Conservation (phyloP, 2,888 invertebrate species). For the Tuberolachnus salignus region DNA sequence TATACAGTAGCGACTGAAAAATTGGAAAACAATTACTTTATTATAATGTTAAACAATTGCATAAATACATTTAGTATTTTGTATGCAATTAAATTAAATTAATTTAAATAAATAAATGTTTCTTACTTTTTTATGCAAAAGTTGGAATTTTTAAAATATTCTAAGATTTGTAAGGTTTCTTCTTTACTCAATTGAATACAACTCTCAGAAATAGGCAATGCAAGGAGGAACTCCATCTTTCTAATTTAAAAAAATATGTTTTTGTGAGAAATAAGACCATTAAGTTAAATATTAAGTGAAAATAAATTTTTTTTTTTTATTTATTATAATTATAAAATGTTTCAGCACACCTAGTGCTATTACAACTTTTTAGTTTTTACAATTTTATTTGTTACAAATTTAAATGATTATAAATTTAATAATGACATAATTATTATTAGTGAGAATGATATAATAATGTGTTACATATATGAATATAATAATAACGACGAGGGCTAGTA, state of each 20-base stretch:
- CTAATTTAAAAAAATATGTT: conserved; percentile 33
- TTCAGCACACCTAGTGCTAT: too few species aligned
- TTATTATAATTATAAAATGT: neutral
- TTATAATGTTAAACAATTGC: neutral
- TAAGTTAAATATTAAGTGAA: neutral
- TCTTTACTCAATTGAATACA: conserved; percentile 63
- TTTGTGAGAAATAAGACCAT: too few species aligned
- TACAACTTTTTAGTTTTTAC: too few species aligned
- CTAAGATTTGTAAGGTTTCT: conserved; percentile 61
- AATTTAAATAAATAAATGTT: neutral
- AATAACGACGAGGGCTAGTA: too few species aligned
- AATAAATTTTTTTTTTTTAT: neutral
- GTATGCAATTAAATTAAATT: neutral
- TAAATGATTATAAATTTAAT: too few species aligned
- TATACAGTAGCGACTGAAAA: conserved; percentile 55
- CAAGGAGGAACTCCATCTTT: conserved; percentile 63
- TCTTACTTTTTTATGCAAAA: conserved; percentile 58
- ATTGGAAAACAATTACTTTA: neutral
- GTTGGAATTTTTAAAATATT: conserved; percentile 56
- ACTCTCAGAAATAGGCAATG: conserved; percentile 61
- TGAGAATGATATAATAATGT: too few species aligned
- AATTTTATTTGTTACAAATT: too few species aligned
- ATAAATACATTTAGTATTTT: neutral
- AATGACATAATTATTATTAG: too few species aligned
- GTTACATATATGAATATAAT: too few species aligned